Evolutionary conservation across 2,113 vertebrate genomes (phyloP).

Genomic region (Lipophrys pholis): DNA sequence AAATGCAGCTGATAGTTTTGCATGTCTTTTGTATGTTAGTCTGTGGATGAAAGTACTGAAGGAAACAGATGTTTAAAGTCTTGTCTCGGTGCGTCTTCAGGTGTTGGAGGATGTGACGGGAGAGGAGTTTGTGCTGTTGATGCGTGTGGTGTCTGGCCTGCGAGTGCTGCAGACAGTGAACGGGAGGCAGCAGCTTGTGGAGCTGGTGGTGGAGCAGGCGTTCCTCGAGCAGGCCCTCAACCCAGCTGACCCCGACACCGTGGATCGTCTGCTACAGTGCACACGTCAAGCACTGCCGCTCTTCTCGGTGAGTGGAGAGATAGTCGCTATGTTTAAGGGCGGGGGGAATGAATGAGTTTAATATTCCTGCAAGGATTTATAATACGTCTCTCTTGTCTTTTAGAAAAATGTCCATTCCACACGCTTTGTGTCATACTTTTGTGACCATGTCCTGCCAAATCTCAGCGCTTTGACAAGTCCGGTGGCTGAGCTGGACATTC

Average conservation of each 20-base stretch:
- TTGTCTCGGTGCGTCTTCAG: constrained; percentile 67
- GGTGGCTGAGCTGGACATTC: constrained; percentile 95
- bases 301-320: constrained; percentile 88
- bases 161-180: constrained; percentile 94
- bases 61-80: too few relatives aligned
- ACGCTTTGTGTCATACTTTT: constrained; percentile 97
- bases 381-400: constrained; percentile 23
- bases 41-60: too few relatives aligned
- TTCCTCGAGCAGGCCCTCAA: constrained; percentile 95
- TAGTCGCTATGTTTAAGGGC: neutral
- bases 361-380: neutral
- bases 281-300: constrained; percentile 96
- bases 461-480: constrained; percentile 92
- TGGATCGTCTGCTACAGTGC: constrained; percentile 97
- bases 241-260: constrained; percentile 90
- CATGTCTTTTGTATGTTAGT: too few relatives aligned
- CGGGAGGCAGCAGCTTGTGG: constrained; percentile 94
- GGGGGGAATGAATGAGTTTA: neutral
- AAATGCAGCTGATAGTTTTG: too few relatives aligned
- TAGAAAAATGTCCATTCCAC: constrained; percentile 99
- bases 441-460: constrained; percentile 95
- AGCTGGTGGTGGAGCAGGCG: constrained; percentile 95
- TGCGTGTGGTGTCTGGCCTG: constrained; percentile 92
- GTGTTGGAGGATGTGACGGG: constrained; percentile 98
- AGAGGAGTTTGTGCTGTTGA: constrained; percentile 98